phyloP scores from a whole-genome alignment of 1,140 invertebrate species.

The Caerostris darwini region DNA sequence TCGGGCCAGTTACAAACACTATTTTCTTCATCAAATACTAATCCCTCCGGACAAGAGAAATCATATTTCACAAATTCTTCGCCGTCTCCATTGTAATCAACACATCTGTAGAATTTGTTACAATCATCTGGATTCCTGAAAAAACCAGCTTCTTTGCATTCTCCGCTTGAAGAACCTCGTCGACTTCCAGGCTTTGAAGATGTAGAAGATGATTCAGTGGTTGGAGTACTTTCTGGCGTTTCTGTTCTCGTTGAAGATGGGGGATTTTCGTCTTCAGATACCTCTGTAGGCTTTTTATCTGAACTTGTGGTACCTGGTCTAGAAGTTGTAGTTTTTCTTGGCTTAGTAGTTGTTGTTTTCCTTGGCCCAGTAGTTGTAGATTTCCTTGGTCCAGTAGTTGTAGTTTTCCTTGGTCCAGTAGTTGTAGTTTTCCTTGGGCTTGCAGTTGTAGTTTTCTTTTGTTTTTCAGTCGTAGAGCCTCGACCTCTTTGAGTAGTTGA shows the following conservation, averaged over 20 bases:
- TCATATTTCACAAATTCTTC: conserved; percentile 82
- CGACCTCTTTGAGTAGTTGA: background rate
- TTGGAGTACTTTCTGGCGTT: background rate
- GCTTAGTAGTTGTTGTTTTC: background rate
- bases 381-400: background rate
- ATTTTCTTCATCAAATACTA: conserved; percentile 81
- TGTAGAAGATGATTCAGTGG: background rate
- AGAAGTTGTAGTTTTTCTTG: background rate
- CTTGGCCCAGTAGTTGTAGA: background rate
- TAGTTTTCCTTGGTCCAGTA: background rate
- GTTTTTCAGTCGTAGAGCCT: background rate
- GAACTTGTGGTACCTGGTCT: background rate
- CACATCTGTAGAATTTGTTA: conserved; percentile 83
- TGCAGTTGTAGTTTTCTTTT: background rate
- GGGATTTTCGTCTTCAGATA: background rate
- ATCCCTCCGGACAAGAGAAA: conserved; percentile 81
- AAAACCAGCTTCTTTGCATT: conserved; percentile 85
- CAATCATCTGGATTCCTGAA: conserved; percentile 86
- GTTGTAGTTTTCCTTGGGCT: background rate
- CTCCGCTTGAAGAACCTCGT: background rate
- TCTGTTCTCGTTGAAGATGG: background rate
- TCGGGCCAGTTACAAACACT: conserved; percentile 78
- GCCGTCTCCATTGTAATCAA: conserved; percentile 84
- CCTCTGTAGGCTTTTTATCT: background rate
- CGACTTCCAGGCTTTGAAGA: background rate